Evolutionary conservation across 2,888 invertebrate genomes (phyloP), one percentile per base, ranked within the genome.

Genomic region (Nemotelus nigrinus): DNA sequence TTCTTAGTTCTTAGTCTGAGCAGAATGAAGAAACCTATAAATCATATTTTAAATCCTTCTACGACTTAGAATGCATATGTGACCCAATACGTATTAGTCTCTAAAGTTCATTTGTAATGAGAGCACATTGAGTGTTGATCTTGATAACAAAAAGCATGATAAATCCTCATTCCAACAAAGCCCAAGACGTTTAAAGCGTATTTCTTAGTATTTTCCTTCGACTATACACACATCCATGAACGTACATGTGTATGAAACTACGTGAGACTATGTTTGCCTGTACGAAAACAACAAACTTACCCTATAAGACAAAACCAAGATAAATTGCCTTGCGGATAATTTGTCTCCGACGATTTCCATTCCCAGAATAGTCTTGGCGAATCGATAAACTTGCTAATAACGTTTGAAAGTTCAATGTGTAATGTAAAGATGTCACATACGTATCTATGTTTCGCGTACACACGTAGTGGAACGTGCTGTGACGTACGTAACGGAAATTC

Each of bases 291-390:
- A 75, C 65, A 45, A 70, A 10, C 70, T 70, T 55, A 43, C 74
- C 67, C 76, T 77, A 78, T 78, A 72, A 78, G 78, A 78, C 76
- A 79, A 25, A 79, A 79, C 79, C 76, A 79, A 79, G 79, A 79
- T 78, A 79, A 79, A 79, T 79, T 79, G 76, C 79, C 79, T 65
- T 79, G 79, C 78, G 78, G 79, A 79, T 79, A 79, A 79, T 79
- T 79, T 79, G 79, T 79, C 79, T 78, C 78, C 78, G 45, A 53
- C 55, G 53, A 76, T 74, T 25, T 25, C 0, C 25, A 25, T 25
- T 74, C 39, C 63, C 50, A 60, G 63, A 50, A 55, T 53, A 70
- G 70, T 39, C 47, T 47, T 60, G n/a, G 60, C 47, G 44, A 47
- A 58, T 72, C 72, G 72, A 74, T 74, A 60, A 60, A 41, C 60